Percentiles rank a stretch among this genome's conserved stretches.
Conservation (phyloP, 2,888 invertebrate genomes). For the Campopleginae sp. region DNA sequence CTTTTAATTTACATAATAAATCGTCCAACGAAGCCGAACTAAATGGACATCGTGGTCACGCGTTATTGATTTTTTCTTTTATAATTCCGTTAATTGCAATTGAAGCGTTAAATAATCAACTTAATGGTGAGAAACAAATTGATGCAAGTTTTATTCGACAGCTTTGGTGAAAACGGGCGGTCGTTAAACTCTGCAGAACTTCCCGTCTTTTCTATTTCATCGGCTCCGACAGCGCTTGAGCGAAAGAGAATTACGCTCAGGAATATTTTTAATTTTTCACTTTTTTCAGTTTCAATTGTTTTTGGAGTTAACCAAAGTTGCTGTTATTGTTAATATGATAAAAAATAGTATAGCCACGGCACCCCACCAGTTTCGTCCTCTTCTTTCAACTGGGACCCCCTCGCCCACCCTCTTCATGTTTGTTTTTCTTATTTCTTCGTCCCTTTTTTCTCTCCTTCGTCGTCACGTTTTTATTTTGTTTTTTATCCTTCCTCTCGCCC, state of each 20-base stretch:
- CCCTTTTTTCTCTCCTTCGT: slow-evolving; percentile 49
- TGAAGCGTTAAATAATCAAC: slow-evolving; percentile 40
- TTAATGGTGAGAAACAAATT: slow-evolving; percentile 33
- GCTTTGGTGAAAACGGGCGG: slow-evolving; percentile 50
- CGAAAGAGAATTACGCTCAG: slow-evolving; percentile 50
- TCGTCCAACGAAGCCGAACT: slow-evolving; percentile 35
- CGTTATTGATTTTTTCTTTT: not conserved
- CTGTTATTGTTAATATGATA: slow-evolving; percentile 59
- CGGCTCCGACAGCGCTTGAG: slow-evolving; percentile 42
- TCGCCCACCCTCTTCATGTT: no score
- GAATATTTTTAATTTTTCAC: slow-evolving; percentile 30
- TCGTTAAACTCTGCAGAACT: slow-evolving; percentile 38
- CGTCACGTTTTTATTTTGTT: not conserved
- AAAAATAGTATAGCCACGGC: slow-evolving; percentile 75
- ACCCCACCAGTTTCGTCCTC: slow-evolving; percentile 66
- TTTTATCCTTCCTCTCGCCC: slow-evolving; percentile 35
- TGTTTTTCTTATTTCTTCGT: slow-evolving; percentile 62
- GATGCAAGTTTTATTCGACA: slow-evolving; percentile 59
- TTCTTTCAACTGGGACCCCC: slow-evolving; percentile 27
- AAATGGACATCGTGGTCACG: not conserved
- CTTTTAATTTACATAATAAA: slow-evolving; percentile 38
- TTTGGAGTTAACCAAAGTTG: slow-evolving; percentile 57
- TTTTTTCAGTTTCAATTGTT: slow-evolving; percentile 11
- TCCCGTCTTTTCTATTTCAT: slow-evolving; percentile 5
- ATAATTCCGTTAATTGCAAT: slow-evolving; percentile 27